phyloP scores from a whole-genome alignment of 2,113 vertebrate species.

The Neoarius graeffei region DNA sequence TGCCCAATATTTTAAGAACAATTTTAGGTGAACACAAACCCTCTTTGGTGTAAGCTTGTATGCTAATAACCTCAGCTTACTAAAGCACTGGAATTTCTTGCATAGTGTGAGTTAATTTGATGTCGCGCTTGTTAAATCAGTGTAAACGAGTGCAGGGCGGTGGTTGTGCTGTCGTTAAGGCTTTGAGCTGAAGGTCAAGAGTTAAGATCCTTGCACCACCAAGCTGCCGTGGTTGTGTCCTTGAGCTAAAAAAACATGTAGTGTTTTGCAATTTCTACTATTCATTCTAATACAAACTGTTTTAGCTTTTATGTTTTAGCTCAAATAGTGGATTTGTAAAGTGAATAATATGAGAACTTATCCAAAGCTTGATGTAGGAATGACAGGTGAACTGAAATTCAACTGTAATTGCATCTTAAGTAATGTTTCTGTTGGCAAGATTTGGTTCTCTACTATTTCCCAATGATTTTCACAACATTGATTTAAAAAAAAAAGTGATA shows the following conservation, averaged over 20 bases:
- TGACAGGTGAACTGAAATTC: too few relatives aligned
- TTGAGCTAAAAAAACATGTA: not conserved
- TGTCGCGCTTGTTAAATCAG: not conserved
- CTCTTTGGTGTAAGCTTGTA: not conserved
- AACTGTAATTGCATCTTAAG: not conserved
- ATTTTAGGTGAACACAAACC: not conserved
- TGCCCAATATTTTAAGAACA: not conserved
- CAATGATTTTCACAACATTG: not conserved
- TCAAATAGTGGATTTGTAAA: not conserved
- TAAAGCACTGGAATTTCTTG: not conserved
- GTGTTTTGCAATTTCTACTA: not conserved
- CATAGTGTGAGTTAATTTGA: not conserved
- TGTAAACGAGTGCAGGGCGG: not conserved
- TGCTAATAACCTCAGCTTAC: not conserved
- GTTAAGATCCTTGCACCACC: not conserved
- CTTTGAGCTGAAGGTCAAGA: conserved; percentile 29
- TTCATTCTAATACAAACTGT: not conserved
- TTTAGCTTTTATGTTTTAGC: not conserved
- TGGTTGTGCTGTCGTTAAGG: not conserved
- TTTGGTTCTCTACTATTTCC: not conserved
- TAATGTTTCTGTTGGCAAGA: not conserved
- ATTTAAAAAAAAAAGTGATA: not conserved
- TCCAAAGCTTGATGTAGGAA: not conserved
- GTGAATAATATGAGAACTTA: not conserved
- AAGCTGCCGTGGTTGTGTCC: not conserved